Percentiles rank a stretch among this genome's conserved stretches.
Evolutionary conservation across 2,797 vertebrate genomes (phyloP).

Genomic region (Myioborus miniatus): DNA sequence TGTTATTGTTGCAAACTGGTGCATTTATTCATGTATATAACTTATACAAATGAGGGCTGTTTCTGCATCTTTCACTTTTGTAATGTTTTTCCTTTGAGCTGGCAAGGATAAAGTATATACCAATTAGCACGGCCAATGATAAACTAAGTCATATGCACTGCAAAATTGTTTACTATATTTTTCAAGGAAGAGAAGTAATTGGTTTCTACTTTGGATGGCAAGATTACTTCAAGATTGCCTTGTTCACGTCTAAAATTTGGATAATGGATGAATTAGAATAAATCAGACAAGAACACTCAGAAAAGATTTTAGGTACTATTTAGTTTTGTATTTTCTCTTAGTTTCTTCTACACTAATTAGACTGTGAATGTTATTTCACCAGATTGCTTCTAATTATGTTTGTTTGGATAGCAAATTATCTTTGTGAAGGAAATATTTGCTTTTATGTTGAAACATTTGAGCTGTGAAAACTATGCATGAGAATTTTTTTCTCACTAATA

Average conservation of each 20-base stretch:
- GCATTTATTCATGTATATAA: neutral
- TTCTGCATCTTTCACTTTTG: neutral
- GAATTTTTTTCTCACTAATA: neutral
- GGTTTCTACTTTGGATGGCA: neutral
- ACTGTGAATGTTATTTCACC: neutral
- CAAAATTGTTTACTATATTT: neutral
- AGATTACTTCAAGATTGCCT: neutral
- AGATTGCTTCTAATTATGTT: slow-evolving; percentile 32
- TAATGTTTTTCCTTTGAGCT: neutral
- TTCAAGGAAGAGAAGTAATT: neutral
- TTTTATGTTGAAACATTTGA: slow-evolving; percentile 48
- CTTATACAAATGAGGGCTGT: neutral
- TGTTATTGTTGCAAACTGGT: neutral
- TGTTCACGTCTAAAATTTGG: neutral
- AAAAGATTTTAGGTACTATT: neutral
- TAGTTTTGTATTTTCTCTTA: neutral
- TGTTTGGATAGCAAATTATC: slow-evolving; percentile 44
- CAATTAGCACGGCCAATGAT: neutral
- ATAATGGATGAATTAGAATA: neutral
- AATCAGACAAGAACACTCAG: neutral
- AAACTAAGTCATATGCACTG: neutral
- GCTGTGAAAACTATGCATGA: neutral
- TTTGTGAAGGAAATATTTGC: slow-evolving; percentile 42
- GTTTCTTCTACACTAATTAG: neutral
- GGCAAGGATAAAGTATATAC: neutral